phyloP scores from a whole-genome alignment of 2,113 vertebrate genomes.

The Hypanus sabinus region DNA sequence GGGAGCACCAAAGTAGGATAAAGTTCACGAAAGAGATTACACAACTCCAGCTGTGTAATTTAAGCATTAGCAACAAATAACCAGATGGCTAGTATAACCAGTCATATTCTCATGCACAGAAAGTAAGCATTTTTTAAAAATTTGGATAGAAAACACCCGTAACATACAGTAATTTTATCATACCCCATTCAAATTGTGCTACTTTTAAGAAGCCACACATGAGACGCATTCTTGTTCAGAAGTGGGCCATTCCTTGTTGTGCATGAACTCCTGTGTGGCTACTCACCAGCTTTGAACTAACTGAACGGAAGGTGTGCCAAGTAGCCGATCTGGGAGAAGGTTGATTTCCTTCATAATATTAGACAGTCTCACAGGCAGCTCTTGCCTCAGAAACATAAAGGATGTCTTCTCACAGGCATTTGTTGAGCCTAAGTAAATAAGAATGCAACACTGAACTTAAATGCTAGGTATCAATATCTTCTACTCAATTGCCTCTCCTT shows the following conservation, averaged over 20 bases:
- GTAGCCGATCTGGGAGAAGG: slow-evolving; percentile 73
- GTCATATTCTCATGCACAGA: not conserved
- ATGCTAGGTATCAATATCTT: slow-evolving; percentile 3
- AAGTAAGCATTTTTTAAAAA: not conserved
- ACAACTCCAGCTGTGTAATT: not conserved
- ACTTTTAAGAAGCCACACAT: slow-evolving; percentile 26
- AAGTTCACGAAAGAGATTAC: not conserved
- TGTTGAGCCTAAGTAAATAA: slow-evolving; percentile 65
- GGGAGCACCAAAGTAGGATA: not conserved
- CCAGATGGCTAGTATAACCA: not conserved
- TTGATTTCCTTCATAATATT: slow-evolving; percentile 99
- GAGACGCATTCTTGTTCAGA: not conserved
- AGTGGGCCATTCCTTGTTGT: not conserved
- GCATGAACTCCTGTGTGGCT: slow-evolving; percentile 6
- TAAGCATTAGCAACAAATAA: not conserved
- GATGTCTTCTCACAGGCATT: slow-evolving; percentile 94
- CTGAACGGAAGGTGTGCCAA: slow-evolving; percentile 77
- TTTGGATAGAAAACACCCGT: not conserved
- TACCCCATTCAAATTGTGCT: not conserved
- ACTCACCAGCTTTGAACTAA: slow-evolving; percentile 86
- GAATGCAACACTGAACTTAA: slow-evolving; percentile 29
- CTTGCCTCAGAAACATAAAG: slow-evolving; percentile 83
- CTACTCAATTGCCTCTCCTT: not conserved
- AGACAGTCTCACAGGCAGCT: slow-evolving; percentile 82
- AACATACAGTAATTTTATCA: not conserved